Base-by-base conservation (phyloP, 2,797 vertebrate genomes). In the Sebastolobus alascanus region DNA sequence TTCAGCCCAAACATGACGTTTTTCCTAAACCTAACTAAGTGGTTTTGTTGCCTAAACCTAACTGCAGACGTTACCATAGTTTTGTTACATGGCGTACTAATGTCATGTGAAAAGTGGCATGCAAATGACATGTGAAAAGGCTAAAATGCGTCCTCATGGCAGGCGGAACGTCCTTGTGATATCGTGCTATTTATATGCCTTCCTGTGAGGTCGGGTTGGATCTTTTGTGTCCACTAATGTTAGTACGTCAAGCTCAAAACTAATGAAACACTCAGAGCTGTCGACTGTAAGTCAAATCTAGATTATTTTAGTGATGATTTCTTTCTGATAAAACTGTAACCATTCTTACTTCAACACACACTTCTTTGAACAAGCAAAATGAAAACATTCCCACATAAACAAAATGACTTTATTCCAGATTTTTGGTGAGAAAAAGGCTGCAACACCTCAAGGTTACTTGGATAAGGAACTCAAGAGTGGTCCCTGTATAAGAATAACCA, bases 201-300 rank as follows among this genome's bases (percentile, higher is more conserved):
- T 35, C 33, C 33, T 35, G 33, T 8, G 33, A 9, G 33, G 8
- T 55, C 1, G 4, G 2, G 9, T 55, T 55, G 22, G 10, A 10
- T 55, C n/a, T 22, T 55, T 55, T 25, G 10, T 55, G 52, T 25
- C 52, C 25, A 3, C 10, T 55, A 12, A 54, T 22, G n/a, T 35
- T 35, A 35, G 33, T 8, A 35, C 33, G 7, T 35, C 46, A 50
- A 50, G 46, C 46, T 50, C 46, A 16, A 59, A 29, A 37, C 43
- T 77, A 80, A 81, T 77, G 52, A 84, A 76, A 81, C 66, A 70
- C 77, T 75, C 11, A n/a, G n/a, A 70, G 54, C 18, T 43, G 50
- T 54, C 6, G 20, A 46, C 25, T 37, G 5, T 4, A 37, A 70
- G 37, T 75, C 58, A 31, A 22, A 72, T 40, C 55, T 85, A 76